Conservation (phyloP, 2,797 vertebrate species). For the Chrosomus eos region DNA sequence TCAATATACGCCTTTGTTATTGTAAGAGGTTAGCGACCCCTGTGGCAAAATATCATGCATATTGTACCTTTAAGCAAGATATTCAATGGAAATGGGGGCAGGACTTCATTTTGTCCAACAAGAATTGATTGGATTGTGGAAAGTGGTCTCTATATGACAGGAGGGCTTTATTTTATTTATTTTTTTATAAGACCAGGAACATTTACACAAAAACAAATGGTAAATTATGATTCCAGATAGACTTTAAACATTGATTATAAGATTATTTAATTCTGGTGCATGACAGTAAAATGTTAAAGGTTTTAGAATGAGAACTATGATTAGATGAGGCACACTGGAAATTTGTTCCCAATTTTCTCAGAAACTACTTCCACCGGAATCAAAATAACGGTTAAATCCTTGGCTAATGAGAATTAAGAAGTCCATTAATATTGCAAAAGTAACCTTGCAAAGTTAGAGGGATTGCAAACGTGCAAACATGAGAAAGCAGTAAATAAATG, state of each 20-base stretch:
- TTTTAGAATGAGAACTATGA: background rate
- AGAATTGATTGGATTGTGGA: background rate
- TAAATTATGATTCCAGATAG: background rate
- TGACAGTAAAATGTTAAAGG: background rate
- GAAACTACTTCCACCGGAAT: constrained; percentile 42
- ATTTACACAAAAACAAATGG: background rate
- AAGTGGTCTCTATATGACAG: background rate
- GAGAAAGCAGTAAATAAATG: constrained; percentile 21
- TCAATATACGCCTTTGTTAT: no score
- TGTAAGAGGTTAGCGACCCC: no score
- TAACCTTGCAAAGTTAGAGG: constrained; percentile 49
- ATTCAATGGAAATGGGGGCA: background rate
- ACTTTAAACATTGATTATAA: background rate
- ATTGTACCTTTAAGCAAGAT: no score
- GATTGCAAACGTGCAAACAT: background rate
- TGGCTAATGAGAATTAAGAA: constrained; percentile 36
- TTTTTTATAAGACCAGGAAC: background rate
- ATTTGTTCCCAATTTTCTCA: constrained; percentile 36
- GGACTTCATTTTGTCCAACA: background rate
- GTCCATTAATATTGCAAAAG: constrained; percentile 52
- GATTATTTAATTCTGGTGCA: background rate
- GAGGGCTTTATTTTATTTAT: background rate
- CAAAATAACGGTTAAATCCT: constrained; percentile 23
- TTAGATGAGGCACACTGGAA: constrained; percentile 14
- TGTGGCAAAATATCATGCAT: no score